Base-by-base conservation (phyloP, 2,113 vertebrate species). In the Eurypyga helias region DNA sequence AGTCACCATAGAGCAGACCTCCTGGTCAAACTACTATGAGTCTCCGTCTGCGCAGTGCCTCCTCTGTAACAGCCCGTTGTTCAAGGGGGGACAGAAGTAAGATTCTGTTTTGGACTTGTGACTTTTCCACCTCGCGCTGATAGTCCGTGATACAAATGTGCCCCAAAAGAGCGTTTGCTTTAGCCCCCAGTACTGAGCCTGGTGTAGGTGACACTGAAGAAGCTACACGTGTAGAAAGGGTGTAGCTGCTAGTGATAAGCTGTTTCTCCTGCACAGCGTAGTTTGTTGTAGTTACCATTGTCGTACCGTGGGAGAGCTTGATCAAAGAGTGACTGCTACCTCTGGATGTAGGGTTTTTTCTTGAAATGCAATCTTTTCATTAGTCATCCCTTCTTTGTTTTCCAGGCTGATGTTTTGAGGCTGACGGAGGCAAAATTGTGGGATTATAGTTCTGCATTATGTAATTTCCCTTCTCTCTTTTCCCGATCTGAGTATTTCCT, bases 11-110 rank as follows among this genome's bases (percentile, higher is more conserved):
- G 98, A 99, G 77, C 98, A 99, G 55, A 99, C 98, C 38, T 99
- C 99, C 70, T 99, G 99, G 99, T 99, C 99, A 49, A 99, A 98
- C 95, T 99, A 99, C 97, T 99, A 99, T 17, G 99, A 99, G 97
- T 99, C 98, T 45, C 98, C 99, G 11, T 98, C 98, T 60, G 98
- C 98, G 67, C 98, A 99, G 95, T 99, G 99, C 97, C 98, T 98
- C 72, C 98, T 99, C 87, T 99, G 99, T 96, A 98, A 97, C 97
- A 99, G 98, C 95, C 98, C 98, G 28, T 98, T 99, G 82, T 99
- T 99, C 97, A 99, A 99, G 98, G 99, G 99, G 94, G 99, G 96
- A 83, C 98, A 98, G 83, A 99, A 99, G 99, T 99, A 98, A 99
- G 98, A 90, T 84, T 90, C 82, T 65, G 60, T 94, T 98, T 95